Conservation (phyloP, 2,113 vertebrate species). For the Hemichromis elongatus region DNA sequence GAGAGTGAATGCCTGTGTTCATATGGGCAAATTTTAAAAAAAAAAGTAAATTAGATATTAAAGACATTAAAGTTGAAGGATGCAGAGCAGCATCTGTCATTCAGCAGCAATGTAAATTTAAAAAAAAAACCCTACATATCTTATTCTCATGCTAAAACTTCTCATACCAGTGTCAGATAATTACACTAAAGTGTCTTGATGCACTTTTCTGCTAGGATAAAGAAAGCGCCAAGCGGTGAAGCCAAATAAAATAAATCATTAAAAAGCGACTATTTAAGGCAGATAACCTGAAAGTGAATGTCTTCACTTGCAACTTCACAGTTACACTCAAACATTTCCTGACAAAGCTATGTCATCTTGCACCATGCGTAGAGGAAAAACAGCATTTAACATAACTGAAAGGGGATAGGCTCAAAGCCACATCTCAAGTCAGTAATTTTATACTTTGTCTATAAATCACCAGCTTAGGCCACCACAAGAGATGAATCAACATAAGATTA, state of each 20-base stretch:
- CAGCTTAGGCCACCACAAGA: background rate
- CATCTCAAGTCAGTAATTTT: background rate
- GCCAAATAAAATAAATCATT: background rate
- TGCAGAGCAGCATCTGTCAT: background rate
- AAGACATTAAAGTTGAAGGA: background rate
- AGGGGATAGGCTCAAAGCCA: background rate
- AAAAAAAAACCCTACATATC: background rate
- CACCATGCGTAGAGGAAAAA: background rate
- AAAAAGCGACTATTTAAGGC: background rate
- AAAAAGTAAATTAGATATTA: too few species aligned
- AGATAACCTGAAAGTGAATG: background rate
- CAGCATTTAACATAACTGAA: background rate
- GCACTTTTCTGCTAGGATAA: background rate
- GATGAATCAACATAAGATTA: background rate
- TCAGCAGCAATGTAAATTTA: background rate
- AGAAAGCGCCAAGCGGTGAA: background rate
- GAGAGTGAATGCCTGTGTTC: background rate
- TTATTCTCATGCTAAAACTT: background rate
- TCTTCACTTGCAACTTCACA: background rate
- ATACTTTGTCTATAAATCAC: background rate
- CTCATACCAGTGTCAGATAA: background rate
- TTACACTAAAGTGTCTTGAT: background rate
- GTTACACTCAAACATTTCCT: background rate
- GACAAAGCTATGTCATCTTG: background rate
- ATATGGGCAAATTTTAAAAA: background rate